Base-by-base conservation (phyloP, 2,888 invertebrate species). In the Argyresthia goedartella region DNA sequence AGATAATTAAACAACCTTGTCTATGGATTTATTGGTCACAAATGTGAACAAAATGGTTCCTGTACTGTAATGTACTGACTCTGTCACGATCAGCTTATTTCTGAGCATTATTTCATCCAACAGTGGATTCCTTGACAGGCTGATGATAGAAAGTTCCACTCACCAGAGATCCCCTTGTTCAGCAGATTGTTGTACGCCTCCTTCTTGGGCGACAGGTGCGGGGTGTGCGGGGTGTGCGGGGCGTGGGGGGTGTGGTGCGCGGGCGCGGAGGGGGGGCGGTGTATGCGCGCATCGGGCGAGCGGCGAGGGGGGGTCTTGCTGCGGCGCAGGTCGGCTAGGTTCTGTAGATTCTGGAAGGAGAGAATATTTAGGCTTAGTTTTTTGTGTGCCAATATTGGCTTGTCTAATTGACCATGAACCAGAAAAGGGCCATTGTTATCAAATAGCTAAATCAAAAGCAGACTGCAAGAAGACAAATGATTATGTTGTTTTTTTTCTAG, bases 141-240 rank as follows among this genome's bases (percentile, higher is more conserved):
- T n/a, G n/a, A n/a, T n/a, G n/a, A n/a, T n/a, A n/a, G n/a, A n/a
- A n/a, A n/a, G n/a, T n/a, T n/a, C 25, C n/a, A 82, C 89, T 87
- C 66, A 91, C 91, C 91, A 65, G 89, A 77, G 56, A 89, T 82
- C 54, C 88, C 87, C 70, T 91, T 91, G 66, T 89, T 88, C 57
- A 89, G 85, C 16, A 85, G 63, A 58, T 82, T 76, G 55, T 85
- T 85, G 61, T 91, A 90, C 61, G 90, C 91, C 67, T 92, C 92
- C 71, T 89, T 90, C 64, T 92, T 92, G 49, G 89, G 84, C 8
- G 89, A 89, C 35, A 89, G 86, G 54, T 89, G 88, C 1, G 73
- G 88, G 58, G 74, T 87, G 67, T 77, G 87, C 13, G 73, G 77
- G 49, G 65, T 61, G 54, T 89, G 88, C 1, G 73, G 88, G 58